Evolutionary conservation across 2,888 invertebrate species (phyloP), one percentile per base, ranked within the genome.

Genomic region (Machimus rusticus): DNA sequence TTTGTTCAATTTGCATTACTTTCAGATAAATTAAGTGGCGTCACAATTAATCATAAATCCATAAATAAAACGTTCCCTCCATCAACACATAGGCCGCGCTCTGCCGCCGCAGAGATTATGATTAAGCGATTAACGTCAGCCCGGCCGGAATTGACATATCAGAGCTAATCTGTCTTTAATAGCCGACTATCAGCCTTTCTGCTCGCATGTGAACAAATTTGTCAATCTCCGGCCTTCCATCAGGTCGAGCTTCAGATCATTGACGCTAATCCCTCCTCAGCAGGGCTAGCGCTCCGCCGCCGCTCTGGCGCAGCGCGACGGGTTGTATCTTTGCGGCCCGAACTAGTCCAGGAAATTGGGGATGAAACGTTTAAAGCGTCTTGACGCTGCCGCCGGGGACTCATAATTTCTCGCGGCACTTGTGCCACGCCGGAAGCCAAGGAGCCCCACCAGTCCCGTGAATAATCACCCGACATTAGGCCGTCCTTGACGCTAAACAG

Each of bases 81-180:
- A 82, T 82, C 82, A 82, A 55, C 66, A 66, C 66, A 46, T 82
- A 57, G 19, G 16, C 66, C 66, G 57, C 23, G 66, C 39, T 74
- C n/a, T 31, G 85, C 74, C 76, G 85, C 74, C 43, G 34, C 74
- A 14, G 43, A 46, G 85, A 85, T 74, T 74, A 85, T 85, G 85
- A 85, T 85, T 85, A 85, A 85, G 46, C 85, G 85, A 85, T 85
- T 85, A 85, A 85, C 85, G 85, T 85, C 85, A 85, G 43, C 43
- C 46, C 4, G 16, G 31, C 51, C 74, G 74, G 28, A 85, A 85
- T 85, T 85, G 85, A 85, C 85, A 85, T 85, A 85, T 85, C 85
- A 85, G 74, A 74, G 51, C 57, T 85, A 85, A 85, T 85, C 85
- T 74, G 19, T 85, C 74, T 85, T 85, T 85, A 85, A 85, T 85